Evolutionary conservation across 2,888 invertebrate genomes (phyloP).

Genomic region (Yponomeuta evonymella): DNA sequence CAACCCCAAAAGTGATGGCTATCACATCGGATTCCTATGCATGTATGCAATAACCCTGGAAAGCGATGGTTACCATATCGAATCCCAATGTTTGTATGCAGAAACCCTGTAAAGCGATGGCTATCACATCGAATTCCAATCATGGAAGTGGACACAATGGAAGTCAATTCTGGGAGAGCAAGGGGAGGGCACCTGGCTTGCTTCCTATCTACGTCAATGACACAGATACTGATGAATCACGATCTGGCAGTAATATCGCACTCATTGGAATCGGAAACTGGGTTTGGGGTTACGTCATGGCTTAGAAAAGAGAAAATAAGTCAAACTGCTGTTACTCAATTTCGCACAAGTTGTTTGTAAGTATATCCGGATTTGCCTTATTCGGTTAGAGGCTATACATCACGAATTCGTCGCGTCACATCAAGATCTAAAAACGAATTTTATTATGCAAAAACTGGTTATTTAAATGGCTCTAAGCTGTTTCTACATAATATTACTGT

Average conservation of each 20-base stretch:
- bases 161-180: too few species aligned
- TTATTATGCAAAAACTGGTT: slow-evolving; percentile 1
- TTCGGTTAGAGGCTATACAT: background rate
- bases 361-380: background rate
- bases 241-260: background rate
- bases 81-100: too few species aligned
- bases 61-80: too few species aligned
- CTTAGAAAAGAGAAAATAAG: background rate
- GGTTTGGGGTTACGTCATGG: background rate
- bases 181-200: too few species aligned
- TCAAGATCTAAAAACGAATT: background rate
- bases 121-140: too few species aligned
- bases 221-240: background rate
- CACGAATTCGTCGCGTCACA: background rate
- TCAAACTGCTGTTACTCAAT: background rate
- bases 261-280: background rate
- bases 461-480: background rate
- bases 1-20: too few species aligned
- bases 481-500: background rate
- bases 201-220: background rate
- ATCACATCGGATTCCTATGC: too few species aligned
- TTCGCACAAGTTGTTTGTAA: background rate
- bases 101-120: too few species aligned
- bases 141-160: too few species aligned
- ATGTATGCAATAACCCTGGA: too few species aligned